Base-by-base conservation (phyloP, 2,797 vertebrate species). In the Anguilla megastoma region DNA sequence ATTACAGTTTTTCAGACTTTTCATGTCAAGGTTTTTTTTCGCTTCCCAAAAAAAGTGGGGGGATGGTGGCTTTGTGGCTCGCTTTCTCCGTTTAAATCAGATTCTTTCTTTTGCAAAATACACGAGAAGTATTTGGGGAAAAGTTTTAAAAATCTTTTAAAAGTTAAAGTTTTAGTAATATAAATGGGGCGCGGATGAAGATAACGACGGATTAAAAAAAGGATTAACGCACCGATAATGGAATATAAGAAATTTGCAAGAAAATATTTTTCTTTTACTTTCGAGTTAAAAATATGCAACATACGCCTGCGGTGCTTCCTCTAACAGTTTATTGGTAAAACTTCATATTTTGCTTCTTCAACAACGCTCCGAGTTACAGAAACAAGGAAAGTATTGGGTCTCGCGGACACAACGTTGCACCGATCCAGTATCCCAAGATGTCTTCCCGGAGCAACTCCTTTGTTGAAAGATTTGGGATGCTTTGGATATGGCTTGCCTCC, bases 1-100 rank as follows among this genome's bases (percentile, higher is more conserved):
- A 92, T 96, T 97, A 95, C 96, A 96, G 86, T 91, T 74, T 94
- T 92, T 92, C 94, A 94, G 92, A 96, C 94, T 95, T 95, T 95
- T 95, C 85, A 89, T 91, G 90, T 90, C 89, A 87, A 92, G 89
- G 88, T 89, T 92, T 92, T 90, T 90, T 88, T 90, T 90, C 86
- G 89, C 89, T 88, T 87, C 86, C 88, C 21, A 85, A 89, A 90
- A 89, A 60, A 91, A 91, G 87, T 90, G 88, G 91, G 87, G 8
- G 91, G 89, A 92, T 91, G 88, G 90, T 92, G 90, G 88, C 90
- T 86, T 89, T 85, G 89, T 89, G 80, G 85, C 82, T 86, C 80
- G 54, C 85, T 88, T 83, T 80, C 58, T 69, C 82, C 79, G 89
- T 86, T 86, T 85, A 84, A 56, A 88, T 21, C 84, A 27, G 27